These are phyloP conservation scores for Aleiodes testaceus DNA, from an alignment of 2,888 invertebrate species.

Conservation along the genomic window DNA sequence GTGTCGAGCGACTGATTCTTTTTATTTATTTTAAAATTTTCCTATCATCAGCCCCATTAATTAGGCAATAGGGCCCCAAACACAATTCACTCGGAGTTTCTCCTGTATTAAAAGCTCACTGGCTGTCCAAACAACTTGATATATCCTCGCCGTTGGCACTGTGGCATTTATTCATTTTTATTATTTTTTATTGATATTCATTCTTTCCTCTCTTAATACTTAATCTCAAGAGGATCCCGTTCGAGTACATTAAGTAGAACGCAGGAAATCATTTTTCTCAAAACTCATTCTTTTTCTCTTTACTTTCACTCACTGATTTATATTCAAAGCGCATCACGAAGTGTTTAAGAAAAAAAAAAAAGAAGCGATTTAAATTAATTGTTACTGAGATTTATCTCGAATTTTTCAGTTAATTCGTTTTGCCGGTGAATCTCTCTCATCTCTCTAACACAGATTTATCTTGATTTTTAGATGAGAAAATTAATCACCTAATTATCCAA, in stretches of 20 bases:
- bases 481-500: neutral
- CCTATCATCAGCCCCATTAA: slow-evolving; percentile 18
- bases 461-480: too few relatives aligned
- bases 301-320: slow-evolving; percentile 30
- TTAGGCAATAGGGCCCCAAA: neutral
- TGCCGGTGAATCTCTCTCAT: neutral
- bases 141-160: slow-evolving; percentile 9
- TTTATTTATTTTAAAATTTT: neutral
- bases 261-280: slow-evolving; percentile 41
- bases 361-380: slow-evolving; percentile 11
- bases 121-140: slow-evolving; percentile 30
- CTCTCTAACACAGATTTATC: neutral
- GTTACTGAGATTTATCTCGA: slow-evolving; percentile 19
- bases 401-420: slow-evolving; percentile 18
- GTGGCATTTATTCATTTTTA: slow-evolving; percentile 21
- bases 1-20: neutral
- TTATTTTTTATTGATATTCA: slow-evolving; percentile 19
- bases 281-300: neutral
- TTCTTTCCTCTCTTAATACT: slow-evolving; percentile 8
- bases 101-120: slow-evolving; percentile 9
- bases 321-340: slow-evolving; percentile 4
- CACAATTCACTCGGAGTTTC: neutral
- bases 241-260: slow-evolving; percentile 38
- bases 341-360: neutral
- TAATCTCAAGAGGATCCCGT: slow-evolving; percentile 30